These are phyloP conservation scores for Fregetta grallaria DNA, from an alignment of 2,113 vertebrate species.

Conservation along the genomic window DNA sequence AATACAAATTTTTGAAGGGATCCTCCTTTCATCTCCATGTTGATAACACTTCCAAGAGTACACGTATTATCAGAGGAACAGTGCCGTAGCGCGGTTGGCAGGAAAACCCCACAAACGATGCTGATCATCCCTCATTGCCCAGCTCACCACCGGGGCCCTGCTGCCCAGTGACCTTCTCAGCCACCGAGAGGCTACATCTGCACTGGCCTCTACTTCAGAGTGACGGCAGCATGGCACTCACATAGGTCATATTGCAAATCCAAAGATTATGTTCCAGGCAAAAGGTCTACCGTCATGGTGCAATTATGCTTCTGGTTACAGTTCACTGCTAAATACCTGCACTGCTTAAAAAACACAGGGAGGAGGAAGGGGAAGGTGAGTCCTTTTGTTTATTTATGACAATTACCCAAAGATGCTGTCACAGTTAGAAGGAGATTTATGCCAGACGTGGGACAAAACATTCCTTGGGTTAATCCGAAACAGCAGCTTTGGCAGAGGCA, in stretches of 20 bases:
- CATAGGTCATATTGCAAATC: fast-evolving
- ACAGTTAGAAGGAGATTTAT: not conserved
- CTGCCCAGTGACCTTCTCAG: not conserved
- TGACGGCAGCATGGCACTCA: fast-evolving
- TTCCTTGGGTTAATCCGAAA: not conserved
- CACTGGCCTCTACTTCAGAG: not conserved
- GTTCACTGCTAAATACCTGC: not conserved
- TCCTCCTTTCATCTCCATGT: not conserved
- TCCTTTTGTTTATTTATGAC: not conserved
- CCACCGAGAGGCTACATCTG: fast-evolving
- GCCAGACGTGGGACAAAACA: not conserved
- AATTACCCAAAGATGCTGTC: not conserved
- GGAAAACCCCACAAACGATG: not conserved
- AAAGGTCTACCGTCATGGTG: not conserved
- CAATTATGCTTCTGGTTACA: not conserved
- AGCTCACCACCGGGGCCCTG: not conserved
- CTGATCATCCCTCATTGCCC: not conserved
- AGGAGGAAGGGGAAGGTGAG: not conserved
- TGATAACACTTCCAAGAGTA: not conserved
- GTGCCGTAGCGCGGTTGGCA: not conserved
- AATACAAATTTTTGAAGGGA: not conserved
- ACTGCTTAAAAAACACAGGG: not conserved
- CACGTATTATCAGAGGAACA: not conserved
- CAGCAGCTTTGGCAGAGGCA: not conserved
- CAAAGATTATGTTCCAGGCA: not conserved